Evolutionary conservation across 23 tunicate species (phyloP).

Genomic region (Trididemnum clinides): DNA sequence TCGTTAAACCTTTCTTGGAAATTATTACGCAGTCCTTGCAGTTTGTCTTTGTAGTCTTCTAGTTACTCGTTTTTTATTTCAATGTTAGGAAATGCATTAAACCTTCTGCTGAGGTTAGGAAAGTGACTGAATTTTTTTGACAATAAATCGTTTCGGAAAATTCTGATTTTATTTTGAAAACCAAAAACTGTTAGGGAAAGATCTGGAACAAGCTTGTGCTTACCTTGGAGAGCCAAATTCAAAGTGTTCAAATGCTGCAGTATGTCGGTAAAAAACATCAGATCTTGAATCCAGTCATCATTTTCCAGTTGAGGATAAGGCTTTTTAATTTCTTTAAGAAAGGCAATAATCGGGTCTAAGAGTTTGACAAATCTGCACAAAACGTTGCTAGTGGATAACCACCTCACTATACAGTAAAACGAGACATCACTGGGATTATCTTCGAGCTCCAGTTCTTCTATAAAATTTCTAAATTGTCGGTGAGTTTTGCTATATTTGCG

Average conservation of each 20-base stretch:
- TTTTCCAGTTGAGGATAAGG: constrained; percentile 29
- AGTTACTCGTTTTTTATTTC: constrained; percentile 12
- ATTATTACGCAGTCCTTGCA: constrained; percentile 38
- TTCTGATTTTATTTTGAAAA: constrained; percentile 1
- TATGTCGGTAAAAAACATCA: constrained; percentile 33
- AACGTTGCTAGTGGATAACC: constrained; percentile 57
- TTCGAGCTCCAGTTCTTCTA: constrained; percentile 51
- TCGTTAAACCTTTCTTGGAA: constrained; percentile 35
- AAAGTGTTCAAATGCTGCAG: constrained; percentile 26
- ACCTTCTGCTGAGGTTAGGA: constrained; percentile 9
- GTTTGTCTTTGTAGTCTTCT: constrained; percentile 51
- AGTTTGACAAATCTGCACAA: constrained; percentile 48
- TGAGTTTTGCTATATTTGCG: constrained; percentile 36
- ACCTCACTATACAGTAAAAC: constrained; percentile 47
- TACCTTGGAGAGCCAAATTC: constrained; percentile 39
- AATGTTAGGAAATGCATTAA: neutral
- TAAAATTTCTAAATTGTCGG: constrained; percentile 42
- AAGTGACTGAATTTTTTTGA: constrained; percentile 15
- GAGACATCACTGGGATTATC: constrained; percentile 44
- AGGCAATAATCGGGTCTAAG: neutral
- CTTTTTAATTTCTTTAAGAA: constrained; percentile 27
- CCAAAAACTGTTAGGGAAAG: neutral
- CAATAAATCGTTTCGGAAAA: constrained; percentile 4
- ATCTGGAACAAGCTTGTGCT: constrained; percentile 10
- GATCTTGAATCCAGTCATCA: constrained; percentile 15